phyloP scores from a whole-genome alignment of 2,113 vertebrate species.

The Gopherus flavomarginatus region DNA sequence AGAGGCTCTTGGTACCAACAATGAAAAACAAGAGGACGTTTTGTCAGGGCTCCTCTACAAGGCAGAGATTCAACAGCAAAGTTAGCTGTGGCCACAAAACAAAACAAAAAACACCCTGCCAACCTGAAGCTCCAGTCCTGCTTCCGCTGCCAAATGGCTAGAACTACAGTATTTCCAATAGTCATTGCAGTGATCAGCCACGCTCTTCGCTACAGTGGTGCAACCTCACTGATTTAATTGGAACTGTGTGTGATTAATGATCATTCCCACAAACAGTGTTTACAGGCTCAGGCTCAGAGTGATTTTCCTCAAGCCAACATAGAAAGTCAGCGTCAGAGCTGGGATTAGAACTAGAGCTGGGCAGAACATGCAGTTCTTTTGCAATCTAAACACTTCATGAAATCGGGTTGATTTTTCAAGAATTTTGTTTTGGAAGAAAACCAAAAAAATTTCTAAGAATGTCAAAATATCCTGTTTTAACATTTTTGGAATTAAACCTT shows the following conservation, averaged over 20 bases:
- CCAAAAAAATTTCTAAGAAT: neutral
- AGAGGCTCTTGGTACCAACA: too few relatives aligned
- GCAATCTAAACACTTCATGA: neutral
- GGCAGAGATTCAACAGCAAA: too few relatives aligned
- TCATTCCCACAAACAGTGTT: neutral
- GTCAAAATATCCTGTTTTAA: neutral
- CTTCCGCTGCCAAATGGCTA: too few relatives aligned
- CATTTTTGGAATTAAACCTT: too few relatives aligned
- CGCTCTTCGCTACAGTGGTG: too few relatives aligned
- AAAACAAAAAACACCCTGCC: too few relatives aligned
- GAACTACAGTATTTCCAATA: too few relatives aligned
- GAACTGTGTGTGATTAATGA: neutral
- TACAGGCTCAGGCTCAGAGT: neutral
- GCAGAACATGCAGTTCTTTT: neutral
- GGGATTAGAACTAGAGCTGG: neutral
- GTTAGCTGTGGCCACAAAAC: too few relatives aligned
- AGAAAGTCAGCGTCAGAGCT: neutral
- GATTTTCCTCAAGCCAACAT: neutral
- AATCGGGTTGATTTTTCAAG: neutral
- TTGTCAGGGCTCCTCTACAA: too few relatives aligned
- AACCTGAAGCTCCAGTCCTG: too few relatives aligned
- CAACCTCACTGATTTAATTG: neutral
- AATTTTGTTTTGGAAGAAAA: neutral
- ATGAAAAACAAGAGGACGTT: too few relatives aligned
- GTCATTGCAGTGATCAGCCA: too few relatives aligned